phyloP scores from a whole-genome alignment of 2,888 invertebrate genomes.

The Anarsia innoxiella region DNA sequence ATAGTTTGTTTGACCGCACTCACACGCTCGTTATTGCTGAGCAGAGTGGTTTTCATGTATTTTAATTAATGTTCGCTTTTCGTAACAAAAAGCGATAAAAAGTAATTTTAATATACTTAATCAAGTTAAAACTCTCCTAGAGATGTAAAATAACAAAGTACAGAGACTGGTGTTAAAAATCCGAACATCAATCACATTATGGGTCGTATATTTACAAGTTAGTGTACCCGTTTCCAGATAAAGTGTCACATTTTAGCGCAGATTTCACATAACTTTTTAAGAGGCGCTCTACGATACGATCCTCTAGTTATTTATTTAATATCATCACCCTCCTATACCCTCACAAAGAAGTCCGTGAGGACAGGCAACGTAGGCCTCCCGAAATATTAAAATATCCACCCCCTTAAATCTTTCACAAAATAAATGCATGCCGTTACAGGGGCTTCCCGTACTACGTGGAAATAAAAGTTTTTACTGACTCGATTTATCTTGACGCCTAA shows the following conservation, averaged over 20 bases:
- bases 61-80: too few relatives aligned
- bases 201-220: too few relatives aligned
- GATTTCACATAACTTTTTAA: not conserved
- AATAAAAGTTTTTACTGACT: conserved; percentile 44
- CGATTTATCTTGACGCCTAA: conserved; percentile 42
- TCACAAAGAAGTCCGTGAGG: conserved; percentile 14
- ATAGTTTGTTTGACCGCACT: too few relatives aligned
- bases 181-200: too few relatives aligned
- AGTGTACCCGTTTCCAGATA: too few relatives aligned
- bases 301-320: conserved; percentile 15
- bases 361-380: conserved; percentile 14
- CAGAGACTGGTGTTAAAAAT: too few relatives aligned
- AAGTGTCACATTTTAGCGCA: not conserved
- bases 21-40: too few relatives aligned
- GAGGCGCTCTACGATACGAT: not conserved
- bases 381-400: conserved; percentile 20
- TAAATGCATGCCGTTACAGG: conserved; percentile 50
- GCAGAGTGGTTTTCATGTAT: too few relatives aligned
- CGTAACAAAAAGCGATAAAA: too few relatives aligned
- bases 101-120: too few relatives aligned
- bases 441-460: conserved; percentile 25
- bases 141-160: too few relatives aligned
- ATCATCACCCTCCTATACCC: conserved; percentile 14
- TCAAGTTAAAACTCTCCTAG: too few relatives aligned
- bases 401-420: conserved; percentile 41